These are phyloP conservation scores for Manis javanica DNA, from an alignment of 2,797 vertebrate species.

Conservation along the genomic window DNA sequence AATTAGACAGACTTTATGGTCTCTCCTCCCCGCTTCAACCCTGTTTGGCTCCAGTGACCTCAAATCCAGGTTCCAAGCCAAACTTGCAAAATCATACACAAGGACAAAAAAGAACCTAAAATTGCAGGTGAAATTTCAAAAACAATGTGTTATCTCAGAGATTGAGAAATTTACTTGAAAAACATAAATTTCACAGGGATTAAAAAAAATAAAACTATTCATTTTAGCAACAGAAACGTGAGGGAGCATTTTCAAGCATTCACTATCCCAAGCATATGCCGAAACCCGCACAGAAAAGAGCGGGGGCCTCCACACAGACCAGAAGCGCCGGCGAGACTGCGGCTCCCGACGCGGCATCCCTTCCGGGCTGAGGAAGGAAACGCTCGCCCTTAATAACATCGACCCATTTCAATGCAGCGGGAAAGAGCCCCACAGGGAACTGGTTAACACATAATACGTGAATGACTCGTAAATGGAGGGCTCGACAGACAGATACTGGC, in stretches of 20 bases:
- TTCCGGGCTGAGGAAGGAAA: background rate
- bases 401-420: background rate
- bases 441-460: rapidly evolving
- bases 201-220: background rate
- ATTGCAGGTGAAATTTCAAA: background rate
- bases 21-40: too few relatives aligned
- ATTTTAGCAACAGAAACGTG: constrained; percentile 6
- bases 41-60: background rate
- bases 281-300: background rate
- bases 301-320: background rate
- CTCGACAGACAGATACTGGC: background rate
- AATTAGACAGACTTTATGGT: rapidly evolving
- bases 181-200: background rate
- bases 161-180: background rate
- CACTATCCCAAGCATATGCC: background rate
- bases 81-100: background rate
- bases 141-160: background rate
- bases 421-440: rapidly evolving
- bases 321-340: rapidly evolving
- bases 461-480: background rate
- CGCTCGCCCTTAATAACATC: rapidly evolving
- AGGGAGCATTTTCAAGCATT: background rate
- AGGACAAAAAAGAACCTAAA: background rate
- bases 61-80: background rate
- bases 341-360: rapidly evolving